These are phyloP conservation scores for Formica exsecta DNA, from an alignment of 1,140 invertebrate species.

Conservation along the genomic window DNA sequence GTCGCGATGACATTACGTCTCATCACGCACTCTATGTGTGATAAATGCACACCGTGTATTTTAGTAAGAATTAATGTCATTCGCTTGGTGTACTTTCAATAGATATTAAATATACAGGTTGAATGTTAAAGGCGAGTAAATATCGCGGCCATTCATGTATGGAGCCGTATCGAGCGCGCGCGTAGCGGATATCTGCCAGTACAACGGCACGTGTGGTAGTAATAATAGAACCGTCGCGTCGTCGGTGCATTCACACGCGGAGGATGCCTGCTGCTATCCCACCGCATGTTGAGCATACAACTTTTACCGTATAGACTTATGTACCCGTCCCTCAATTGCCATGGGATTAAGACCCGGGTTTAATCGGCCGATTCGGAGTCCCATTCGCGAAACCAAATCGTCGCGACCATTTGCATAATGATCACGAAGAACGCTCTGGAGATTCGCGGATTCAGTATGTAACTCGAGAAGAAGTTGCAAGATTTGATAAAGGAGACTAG, in stretches of 20 bases:
- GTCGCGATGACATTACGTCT: not conserved
- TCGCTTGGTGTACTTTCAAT: constrained; percentile 48
- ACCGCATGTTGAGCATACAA: not conserved
- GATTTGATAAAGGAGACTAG: not conserved
- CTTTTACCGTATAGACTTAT: constrained; percentile 17
- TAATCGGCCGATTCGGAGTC: constrained; percentile 2
- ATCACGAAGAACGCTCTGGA: not conserved
- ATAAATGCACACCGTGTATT: constrained; percentile 41
- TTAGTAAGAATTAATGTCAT: constrained; percentile 58
- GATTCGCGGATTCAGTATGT: not conserved
- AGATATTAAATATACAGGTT: constrained; percentile 51
- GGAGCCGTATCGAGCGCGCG: constrained; percentile 52
- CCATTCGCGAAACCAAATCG: not conserved
- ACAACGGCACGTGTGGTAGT: constrained; percentile 54
- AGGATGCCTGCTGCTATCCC: constrained; percentile 39
- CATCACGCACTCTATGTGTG: constrained; percentile 21
- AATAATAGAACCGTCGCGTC: constrained; percentile 62
- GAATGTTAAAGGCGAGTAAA: constrained; percentile 64
- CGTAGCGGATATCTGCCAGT: constrained; percentile 51
- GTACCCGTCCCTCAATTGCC: constrained; percentile 15
- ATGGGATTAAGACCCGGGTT: constrained; percentile 6
- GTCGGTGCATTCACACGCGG: constrained; percentile 59
- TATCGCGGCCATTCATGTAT: constrained; percentile 63
- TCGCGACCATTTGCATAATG: not conserved
- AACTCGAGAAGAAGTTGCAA: not conserved